A percentile compares a stretch with the other conserved stretches of the same genome.
These are phyloP conservation scores for Cavia porcellus DNA, from an alignment of 2,113 vertebrate species.

Conservation along the genomic window DNA sequence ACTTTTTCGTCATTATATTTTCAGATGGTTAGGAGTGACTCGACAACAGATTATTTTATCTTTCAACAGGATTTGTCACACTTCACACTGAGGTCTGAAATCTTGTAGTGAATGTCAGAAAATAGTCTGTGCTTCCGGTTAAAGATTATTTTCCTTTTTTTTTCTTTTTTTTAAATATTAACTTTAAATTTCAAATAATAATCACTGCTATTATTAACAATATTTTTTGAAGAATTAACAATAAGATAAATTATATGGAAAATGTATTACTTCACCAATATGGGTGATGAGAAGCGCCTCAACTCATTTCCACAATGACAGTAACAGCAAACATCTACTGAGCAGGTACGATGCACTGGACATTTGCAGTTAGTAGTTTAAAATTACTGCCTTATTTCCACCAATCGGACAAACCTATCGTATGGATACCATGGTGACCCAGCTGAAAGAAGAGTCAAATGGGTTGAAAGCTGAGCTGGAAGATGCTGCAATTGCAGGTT, in stretches of 20 bases:
- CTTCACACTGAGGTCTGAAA: not conserved
- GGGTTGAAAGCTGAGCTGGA: not conserved
- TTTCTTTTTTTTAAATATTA: not conserved
- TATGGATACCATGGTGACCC: not conserved
- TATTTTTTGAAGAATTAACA: not conserved
- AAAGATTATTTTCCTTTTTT: not conserved
- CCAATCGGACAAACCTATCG: not conserved
- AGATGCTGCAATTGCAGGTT: not conserved
- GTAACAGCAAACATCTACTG: not conserved
- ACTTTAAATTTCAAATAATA: conserved; percentile 28
- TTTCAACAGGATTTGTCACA: not conserved
- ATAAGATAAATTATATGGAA: conserved; percentile 1
- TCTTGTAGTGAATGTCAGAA: conserved; percentile 26
- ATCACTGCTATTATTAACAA: not conserved
- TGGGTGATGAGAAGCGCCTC: not conserved
- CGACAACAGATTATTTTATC: not conserved
- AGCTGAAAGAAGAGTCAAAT: not conserved
- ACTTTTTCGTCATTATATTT: not conserved
- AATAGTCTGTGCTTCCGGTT: not conserved
- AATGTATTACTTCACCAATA: not conserved
- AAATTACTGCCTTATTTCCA: not conserved
- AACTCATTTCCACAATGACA: not conserved
- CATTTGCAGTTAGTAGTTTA: not conserved
- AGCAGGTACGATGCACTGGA: not conserved
- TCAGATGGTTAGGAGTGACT: not conserved